Evolutionary conservation across 1,140 invertebrate species (phyloP).

Genomic region (Laupala kohalensis): DNA sequence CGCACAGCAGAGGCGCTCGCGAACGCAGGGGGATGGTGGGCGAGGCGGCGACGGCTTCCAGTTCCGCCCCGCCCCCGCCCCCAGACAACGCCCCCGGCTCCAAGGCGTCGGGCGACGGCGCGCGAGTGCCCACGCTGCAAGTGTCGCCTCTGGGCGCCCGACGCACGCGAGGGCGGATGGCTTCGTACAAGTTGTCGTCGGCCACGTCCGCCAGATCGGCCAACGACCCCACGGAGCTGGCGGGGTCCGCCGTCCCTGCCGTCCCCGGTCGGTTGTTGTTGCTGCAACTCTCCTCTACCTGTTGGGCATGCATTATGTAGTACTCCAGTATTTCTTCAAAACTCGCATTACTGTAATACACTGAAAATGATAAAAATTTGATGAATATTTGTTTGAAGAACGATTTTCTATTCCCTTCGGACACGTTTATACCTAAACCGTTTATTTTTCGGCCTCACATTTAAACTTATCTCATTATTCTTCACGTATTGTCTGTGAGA

Average conservation of each 20-base stretch:
- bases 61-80: constrained; percentile 37
- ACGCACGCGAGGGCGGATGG: constrained; percentile 3
- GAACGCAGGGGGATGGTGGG: constrained; percentile 11
- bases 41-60: constrained; percentile 42
- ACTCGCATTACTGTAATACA: too few relatives aligned
- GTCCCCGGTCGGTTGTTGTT: constrained; percentile 34
- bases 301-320: too few relatives aligned
- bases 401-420: too few relatives aligned
- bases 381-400: too few relatives aligned
- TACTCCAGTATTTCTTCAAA: too few relatives aligned
- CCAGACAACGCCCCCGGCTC: constrained; percentile 24
- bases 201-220: neutral
- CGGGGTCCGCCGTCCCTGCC: constrained; percentile 21
- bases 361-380: too few relatives aligned
- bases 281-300: constrained; percentile 55
- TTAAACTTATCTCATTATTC: too few relatives aligned
- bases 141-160: constrained; percentile 25
- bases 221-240: constrained; percentile 10
- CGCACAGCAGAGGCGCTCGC: constrained; percentile 28
- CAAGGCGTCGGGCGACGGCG: constrained; percentile 46
- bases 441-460: too few relatives aligned
- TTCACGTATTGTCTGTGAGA: too few relatives aligned
- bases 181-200: constrained; percentile 18
- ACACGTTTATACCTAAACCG: too few relatives aligned
- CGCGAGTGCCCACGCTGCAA: constrained; percentile 36